Evolutionary conservation across 2,113 vertebrate species (phyloP).

Genomic region (Hymenochirus boettgeri): DNA sequence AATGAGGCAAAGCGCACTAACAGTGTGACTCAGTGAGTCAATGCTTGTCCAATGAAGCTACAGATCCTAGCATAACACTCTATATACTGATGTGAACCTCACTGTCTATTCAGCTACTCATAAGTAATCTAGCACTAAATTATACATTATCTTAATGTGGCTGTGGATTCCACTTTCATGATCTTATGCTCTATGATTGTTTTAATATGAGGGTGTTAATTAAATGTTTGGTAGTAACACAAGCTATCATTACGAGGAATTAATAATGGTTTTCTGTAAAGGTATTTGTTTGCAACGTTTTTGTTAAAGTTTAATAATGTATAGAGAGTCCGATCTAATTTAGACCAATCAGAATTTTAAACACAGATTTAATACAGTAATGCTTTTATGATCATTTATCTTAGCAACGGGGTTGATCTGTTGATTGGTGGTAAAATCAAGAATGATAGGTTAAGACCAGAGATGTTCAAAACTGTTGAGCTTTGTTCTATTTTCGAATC

Average conservation of each 20-base stretch:
- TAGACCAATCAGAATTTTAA: too few species aligned
- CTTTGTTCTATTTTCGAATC: too few species aligned
- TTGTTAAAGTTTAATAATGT: too few species aligned
- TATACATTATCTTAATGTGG: slow-evolving; percentile 11
- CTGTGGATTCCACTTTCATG: slow-evolving; percentile 21
- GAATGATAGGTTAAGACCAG: too few species aligned
- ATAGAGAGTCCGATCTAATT: too few species aligned
- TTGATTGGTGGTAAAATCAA: too few species aligned
- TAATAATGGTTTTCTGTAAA: slow-evolving; percentile 18
- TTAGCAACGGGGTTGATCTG: too few species aligned
- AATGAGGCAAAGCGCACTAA: slow-evolving; percentile 3
- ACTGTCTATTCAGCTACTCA: slow-evolving; percentile 18
- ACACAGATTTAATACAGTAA: too few species aligned
- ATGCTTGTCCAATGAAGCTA: slow-evolving; percentile 1
- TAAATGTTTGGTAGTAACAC: background rate
- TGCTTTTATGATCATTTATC: too few species aligned
- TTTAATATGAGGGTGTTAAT: slow-evolving; percentile 21
- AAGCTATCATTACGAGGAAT: slow-evolving; percentile 29
- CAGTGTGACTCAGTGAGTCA: slow-evolving; percentile 19
- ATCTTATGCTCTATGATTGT: slow-evolving; percentile 17
- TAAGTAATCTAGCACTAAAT: slow-evolving; percentile 8
- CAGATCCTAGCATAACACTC: background rate
- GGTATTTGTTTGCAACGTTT: too few species aligned
- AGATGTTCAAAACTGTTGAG: too few species aligned
- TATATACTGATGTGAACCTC: slow-evolving; percentile 5